A percentile compares a stretch with the other conserved stretches of the same genome.
phyloP scores from a whole-genome alignment of 2,888 invertebrate genomes.

The Germaria angustata region DNA sequence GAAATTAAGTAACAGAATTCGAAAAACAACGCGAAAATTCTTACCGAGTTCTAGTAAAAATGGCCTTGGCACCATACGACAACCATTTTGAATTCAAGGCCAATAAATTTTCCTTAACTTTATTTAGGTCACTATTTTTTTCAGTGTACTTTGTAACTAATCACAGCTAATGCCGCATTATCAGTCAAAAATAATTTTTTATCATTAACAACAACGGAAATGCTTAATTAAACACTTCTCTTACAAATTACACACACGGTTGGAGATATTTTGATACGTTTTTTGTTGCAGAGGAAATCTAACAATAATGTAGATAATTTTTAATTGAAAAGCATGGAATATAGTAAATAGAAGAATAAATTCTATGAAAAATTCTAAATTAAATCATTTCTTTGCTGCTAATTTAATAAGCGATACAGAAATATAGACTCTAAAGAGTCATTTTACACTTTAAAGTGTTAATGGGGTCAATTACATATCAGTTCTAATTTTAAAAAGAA shows the following conservation, averaged over 20 bases:
- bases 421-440: neutral
- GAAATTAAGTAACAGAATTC: no score
- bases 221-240: constrained; percentile 20
- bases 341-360: neutral
- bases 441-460: constrained; percentile 2
- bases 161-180: no score
- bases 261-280: neutral
- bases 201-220: neutral
- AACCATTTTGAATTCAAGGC: no score
- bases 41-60: no score
- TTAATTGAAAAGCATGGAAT: neutral
- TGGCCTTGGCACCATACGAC: no score
- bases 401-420: neutral
- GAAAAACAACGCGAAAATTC: no score
- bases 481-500: neutral
- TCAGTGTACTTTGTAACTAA: no score
- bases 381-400: neutral
- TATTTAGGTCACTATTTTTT: no score
- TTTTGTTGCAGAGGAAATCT: neutral
- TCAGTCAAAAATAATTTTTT: no score
- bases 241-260: constrained; percentile 18
- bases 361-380: neutral
- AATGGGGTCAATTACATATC: constrained; percentile 10
- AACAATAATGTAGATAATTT: neutral
- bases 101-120: no score